Evolutionary conservation across 2,797 vertebrate species (phyloP).

Genomic region (Tarsius wallacei): DNA sequence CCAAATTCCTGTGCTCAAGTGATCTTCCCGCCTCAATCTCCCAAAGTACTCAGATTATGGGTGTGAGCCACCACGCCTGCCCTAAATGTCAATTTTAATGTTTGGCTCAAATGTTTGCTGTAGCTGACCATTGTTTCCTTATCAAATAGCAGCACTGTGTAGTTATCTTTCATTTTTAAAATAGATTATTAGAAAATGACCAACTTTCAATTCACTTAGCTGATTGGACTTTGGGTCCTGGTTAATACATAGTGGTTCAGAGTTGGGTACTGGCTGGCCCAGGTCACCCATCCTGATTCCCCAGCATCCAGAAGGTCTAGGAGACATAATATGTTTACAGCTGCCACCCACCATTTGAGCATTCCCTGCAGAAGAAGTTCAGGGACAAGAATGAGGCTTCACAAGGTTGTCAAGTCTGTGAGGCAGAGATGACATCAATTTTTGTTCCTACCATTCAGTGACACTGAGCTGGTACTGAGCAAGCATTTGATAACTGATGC

Average conservation of each 20-base stretch:
- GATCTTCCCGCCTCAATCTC: too few species aligned
- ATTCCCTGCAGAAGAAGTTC: neutral
- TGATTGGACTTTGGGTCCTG: neutral
- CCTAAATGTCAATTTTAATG: neutral
- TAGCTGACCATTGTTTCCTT: neutral
- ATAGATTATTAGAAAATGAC: neutral
- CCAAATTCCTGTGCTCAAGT: too few species aligned
- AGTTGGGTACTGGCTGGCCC: neutral
- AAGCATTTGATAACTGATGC: neutral
- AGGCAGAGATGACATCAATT: neutral
- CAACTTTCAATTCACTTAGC: neutral
- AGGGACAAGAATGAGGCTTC: neutral
- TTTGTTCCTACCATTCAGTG: neutral
- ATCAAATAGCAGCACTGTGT: neutral
- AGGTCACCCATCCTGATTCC: neutral
- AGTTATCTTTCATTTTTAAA: neutral
- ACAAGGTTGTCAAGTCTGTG: too few species aligned
- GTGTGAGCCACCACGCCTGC: too few species aligned
- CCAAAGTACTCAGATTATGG: too few species aligned
- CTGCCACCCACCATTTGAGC: neutral
- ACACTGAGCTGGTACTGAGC: neutral
- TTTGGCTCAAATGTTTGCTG: neutral
- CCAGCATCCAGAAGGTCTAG: neutral
- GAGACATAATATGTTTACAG: neutral
- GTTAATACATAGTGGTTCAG: neutral